Evolutionary conservation across 30 jellyfish, hydroid and myxozoan genomes (phyloP).

Genomic region (Chrysaora quinquecirrha): DNA sequence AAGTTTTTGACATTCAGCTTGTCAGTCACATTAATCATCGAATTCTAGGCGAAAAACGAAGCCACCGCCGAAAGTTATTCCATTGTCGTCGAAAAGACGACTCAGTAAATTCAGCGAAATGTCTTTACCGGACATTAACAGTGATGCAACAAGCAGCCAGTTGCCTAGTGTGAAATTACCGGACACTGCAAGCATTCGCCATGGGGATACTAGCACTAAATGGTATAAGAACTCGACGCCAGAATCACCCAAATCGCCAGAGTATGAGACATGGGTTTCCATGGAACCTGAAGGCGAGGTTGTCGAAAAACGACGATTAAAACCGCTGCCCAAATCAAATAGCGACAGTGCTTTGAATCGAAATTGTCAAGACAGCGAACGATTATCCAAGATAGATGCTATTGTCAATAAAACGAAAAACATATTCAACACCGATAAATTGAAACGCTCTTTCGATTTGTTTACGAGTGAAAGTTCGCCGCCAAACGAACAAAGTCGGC

Average conservation of each 20-base stretch:
- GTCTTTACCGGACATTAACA: constrained; percentile 45
- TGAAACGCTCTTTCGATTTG: constrained; percentile 44
- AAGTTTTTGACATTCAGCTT: too few species aligned
- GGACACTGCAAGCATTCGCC: neutral
- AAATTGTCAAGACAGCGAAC: constrained; percentile 11
- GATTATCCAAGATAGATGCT: constrained; percentile 44
- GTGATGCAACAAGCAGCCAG: neutral
- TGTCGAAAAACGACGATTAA: constrained; percentile 41
- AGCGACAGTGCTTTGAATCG: constrained; percentile 52
- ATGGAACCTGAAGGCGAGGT: constrained; percentile 78
- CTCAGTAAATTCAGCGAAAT: constrained; percentile 58
- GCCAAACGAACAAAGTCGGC: constrained; percentile 13
- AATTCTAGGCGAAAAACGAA: constrained; percentile 67
- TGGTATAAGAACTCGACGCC: neutral
- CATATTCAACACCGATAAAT: constrained; percentile 46
- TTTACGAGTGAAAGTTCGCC: constrained; percentile 23
- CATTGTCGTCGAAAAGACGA: constrained; percentile 88
- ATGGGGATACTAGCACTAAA: neutral
- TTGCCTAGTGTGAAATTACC: neutral
- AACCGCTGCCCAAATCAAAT: constrained; percentile 56
- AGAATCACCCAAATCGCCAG: constrained; percentile 38
- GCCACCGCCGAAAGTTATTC: constrained; percentile 68
- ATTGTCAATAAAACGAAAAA: constrained; percentile 49
- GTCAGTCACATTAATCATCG: neutral
- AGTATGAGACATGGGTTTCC: constrained; percentile 65